These are phyloP conservation scores for Hemitrygon akajei DNA, from an alignment of 2,797 vertebrate genomes.

Conservation along the genomic window DNA sequence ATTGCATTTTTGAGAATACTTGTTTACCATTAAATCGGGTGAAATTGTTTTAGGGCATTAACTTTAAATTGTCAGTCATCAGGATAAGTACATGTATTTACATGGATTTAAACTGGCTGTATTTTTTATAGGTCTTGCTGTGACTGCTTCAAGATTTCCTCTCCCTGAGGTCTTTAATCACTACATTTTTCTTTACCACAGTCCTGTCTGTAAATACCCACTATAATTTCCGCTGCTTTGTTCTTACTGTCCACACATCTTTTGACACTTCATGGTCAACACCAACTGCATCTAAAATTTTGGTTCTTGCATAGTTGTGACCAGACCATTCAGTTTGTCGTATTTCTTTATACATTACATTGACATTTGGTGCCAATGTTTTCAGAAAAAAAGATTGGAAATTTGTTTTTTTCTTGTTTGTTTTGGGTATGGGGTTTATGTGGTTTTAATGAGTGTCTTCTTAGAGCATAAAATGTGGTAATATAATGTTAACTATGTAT, in stretches of 20 bases:
- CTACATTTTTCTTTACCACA: not conserved
- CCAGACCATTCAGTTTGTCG: not conserved
- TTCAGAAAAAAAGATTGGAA: not conserved
- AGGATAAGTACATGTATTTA: not conserved
- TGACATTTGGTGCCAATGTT: not conserved
- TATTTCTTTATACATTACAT: not conserved
- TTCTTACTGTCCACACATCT: not conserved
- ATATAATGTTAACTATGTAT: not conserved
- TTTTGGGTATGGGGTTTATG: not conserved
- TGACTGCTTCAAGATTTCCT: conserved; percentile 29
- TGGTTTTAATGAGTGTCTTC: not conserved
- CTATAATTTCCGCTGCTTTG: conserved; percentile 28
- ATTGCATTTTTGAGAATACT: not conserved
- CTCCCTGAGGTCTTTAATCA: conserved; percentile 33
- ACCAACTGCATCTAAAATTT: not conserved
- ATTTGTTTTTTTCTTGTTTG: not conserved
- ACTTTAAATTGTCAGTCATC: not conserved
- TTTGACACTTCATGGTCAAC: not conserved
- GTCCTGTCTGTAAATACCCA: not conserved
- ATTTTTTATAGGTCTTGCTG: conserved; percentile 37
- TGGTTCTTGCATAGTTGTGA: not conserved
- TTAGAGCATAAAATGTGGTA: no score
- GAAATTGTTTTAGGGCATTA: not conserved
- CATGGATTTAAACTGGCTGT: conserved; percentile 22
- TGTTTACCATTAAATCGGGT: not conserved